Evolutionary conservation across 23 tunicate genomes (phyloP), one percentile per base, ranked within the genome.

Genomic region (Halocynthia roretzi): DNA sequence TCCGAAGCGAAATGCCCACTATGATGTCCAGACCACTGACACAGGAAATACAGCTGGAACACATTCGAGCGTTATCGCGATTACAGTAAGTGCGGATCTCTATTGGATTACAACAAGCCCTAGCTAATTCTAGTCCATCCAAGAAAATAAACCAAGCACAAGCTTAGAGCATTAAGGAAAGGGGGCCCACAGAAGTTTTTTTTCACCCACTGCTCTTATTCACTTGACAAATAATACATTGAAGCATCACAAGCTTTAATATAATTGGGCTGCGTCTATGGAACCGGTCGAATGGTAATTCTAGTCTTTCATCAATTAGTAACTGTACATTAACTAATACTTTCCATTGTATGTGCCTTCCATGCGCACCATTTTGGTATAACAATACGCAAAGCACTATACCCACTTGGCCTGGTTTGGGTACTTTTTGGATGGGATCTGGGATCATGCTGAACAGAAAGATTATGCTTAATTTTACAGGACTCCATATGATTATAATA

Each of bases 11-110:
- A 63, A 82, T 92, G 92, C 88, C 92, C 10, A 68, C 81, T 11
- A 49, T 92, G 72, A 71, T 92, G 70, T 86, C 92, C 44, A 77
- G 98, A 56, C 98, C 98, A 7, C 82, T 92, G 8, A 92, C 98
- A 1, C 98, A 83, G 52, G 98, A 92, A 61, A 62, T 92, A 51
- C 91, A 86, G 70, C 56, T 82, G 49, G 83, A 92, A 61, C 98
- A 92, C 54, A 82, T 83, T 49, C 75, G 87, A 52, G 87, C 83
- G 0, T 53, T 92, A n/a, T 86, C 98, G 52, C 69, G 81, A 67
- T 72, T 91, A 6, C 97, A 76, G 90, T 91, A 75, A 80, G 88
- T 84, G 7, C 44, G 4, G 44, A 31, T 31, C 44, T 31, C 44
- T 31, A 31, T 31, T 31, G 44, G 1, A 31, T 31, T 31, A 31